Base-by-base conservation (phyloP, 2,113 vertebrate species). In the Campylomormyrus tamandua region DNA sequence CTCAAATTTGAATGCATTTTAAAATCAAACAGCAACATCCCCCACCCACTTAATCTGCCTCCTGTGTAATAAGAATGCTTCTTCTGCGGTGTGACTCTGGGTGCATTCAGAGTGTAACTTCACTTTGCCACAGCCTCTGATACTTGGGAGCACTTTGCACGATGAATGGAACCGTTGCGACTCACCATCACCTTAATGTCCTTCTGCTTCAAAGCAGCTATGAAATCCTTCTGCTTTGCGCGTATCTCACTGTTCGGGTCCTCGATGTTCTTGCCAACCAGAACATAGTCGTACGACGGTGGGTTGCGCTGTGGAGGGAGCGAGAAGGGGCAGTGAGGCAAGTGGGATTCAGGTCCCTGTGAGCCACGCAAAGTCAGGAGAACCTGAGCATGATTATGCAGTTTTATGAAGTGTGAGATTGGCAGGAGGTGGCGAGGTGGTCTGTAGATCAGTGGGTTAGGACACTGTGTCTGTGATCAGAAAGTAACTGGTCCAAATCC, bases 101-200 rank as follows among this genome's bases (percentile, higher is more conserved):
- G 50, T 56, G 50, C 42, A 10, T 84, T 24, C 45, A 48, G 35
- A 42, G 31, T 77, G 70, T 17, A 77, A 35, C 13, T 80, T 80
- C 0, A 80, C 35, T 17, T 42, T 27, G 2, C 74, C 74, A 80
- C 15, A 80, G 31, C 31, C 19, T 42, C 31, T 42, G 35, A 80
- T 19, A 42, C 74, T 42, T 8, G 35, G 74, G 5, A 3, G 74
- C 35, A 80, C 15, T 7, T 80, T 42, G 35, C 74, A 42, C 1
- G 31, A 17, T 0, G 42, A 45, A 84, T 19, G 17, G 45, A 42
- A 48, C 83, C 3, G 21, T 84, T 3, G 1, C 35, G 39, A 93
- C 96, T 96, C 91, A 99, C 98, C 87, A 95, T 95, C 88, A 96
- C 92, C 0, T 1, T 80, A 50, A 98, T 96, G 0, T 96, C 95